These are phyloP conservation scores for Antheraea mylitta DNA, from an alignment of 1,140 invertebrate genomes.

Conservation along the genomic window DNA sequence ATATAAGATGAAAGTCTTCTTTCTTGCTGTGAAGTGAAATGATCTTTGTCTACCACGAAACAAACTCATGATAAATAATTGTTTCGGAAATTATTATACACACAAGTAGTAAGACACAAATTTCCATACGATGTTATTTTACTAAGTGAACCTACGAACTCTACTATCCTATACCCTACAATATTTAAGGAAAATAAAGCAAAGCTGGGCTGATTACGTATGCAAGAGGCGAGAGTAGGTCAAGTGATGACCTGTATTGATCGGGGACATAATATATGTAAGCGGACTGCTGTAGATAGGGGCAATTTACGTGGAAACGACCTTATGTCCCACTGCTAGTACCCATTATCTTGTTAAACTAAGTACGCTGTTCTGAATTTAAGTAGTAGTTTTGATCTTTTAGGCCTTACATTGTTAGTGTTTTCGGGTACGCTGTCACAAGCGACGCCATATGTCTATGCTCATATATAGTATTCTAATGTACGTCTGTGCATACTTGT, in stretches of 20 bases:
- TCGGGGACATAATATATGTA: constrained; percentile 8
- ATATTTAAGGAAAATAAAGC: constrained; percentile 13
- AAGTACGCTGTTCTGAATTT: not conserved
- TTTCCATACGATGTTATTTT: constrained; percentile 8
- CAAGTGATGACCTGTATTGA: constrained; percentile 9
- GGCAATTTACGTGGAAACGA: constrained; percentile 12
- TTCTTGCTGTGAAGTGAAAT: too few species aligned
- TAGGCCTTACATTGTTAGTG: not conserved
- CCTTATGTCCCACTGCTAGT: constrained; percentile 5
- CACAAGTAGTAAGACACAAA: not conserved
- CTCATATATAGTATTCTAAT: too few species aligned
- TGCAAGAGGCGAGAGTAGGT: constrained; percentile 5
- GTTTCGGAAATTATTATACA: not conserved
- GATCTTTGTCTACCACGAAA: too few species aligned
- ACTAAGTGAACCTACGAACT: not conserved
- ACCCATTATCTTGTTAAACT: constrained; percentile 2
- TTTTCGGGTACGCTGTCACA: not conserved
- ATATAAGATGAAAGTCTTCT: too few species aligned
- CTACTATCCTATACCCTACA: not conserved
- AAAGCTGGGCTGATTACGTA: constrained; percentile 8
- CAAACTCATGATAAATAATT: too few species aligned
- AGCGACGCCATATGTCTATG: too few species aligned
- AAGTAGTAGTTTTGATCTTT: not conserved
- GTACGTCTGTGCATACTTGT: too few species aligned
- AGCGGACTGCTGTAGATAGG: constrained; percentile 6